A percentile compares a stretch with the other conserved stretches of the same genome.
Evolutionary conservation across 2,888 invertebrate genomes (phyloP).

Genomic region (Fissipunctia ypsillon): DNA sequence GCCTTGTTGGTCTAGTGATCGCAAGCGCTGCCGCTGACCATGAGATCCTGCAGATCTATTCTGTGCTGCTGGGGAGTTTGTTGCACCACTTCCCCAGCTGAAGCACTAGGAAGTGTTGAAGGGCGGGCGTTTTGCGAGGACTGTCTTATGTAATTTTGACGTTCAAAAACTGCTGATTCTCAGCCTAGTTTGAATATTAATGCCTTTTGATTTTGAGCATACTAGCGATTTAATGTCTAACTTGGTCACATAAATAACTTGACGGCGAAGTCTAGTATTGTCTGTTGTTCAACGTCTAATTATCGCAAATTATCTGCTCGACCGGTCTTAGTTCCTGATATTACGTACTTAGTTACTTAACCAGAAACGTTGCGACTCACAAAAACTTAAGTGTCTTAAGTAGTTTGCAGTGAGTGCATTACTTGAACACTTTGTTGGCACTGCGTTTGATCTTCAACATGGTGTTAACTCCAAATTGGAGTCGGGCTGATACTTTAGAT

Average conservation of each 20-base stretch:
- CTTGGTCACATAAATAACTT: not conserved
- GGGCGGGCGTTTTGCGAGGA: too few relatives aligned
- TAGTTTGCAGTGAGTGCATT: constrained; percentile 8
- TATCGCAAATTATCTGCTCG: constrained; percentile 28
- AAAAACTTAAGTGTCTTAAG: constrained; percentile 31
- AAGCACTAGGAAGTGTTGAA: too few relatives aligned
- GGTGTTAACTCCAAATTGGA: too few relatives aligned
- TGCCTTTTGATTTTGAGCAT: not conserved
- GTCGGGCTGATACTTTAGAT: too few relatives aligned
- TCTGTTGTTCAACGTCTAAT: constrained; percentile 28
- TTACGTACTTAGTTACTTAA: constrained; percentile 21
- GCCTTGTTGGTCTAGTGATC: too few relatives aligned
- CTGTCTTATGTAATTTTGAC: too few relatives aligned
- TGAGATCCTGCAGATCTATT: too few relatives aligned
- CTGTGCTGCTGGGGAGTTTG: too few relatives aligned
- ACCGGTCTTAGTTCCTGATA: constrained; percentile 34
- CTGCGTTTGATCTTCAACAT: not conserved
- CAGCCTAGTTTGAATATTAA: too few relatives aligned
- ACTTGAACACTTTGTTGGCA: constrained; percentile 5
- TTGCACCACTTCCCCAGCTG: too few relatives aligned
- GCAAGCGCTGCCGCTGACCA: too few relatives aligned
- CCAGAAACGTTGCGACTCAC: not conserved
- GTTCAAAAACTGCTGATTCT: too few relatives aligned
- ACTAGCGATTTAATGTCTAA: not conserved
- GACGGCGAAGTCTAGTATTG: not conserved